Evolutionary conservation across 2,888 invertebrate species (phyloP).

Genomic region (Steinernema scapterisci): DNA sequence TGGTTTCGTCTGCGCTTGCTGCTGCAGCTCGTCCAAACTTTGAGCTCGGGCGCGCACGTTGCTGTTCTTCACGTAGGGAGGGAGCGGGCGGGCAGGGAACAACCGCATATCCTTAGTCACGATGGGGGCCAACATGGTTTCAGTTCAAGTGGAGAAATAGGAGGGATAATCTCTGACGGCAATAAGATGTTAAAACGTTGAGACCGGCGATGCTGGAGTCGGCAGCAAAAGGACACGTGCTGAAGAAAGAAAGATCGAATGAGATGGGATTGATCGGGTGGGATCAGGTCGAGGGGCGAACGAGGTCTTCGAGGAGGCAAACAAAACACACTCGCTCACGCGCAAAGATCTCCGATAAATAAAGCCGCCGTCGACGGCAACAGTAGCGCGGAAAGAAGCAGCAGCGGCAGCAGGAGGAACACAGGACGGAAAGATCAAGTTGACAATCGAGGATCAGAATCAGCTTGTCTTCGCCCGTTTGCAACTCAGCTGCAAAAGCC

Average conservation of each 20-base stretch:
- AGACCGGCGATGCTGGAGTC: background rate
- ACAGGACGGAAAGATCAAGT: no score
- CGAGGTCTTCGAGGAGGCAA: constrained; percentile 23
- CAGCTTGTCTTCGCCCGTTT: no score
- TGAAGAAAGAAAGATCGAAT: constrained; percentile 33
- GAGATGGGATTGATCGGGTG: constrained; percentile 18
- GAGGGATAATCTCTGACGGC: background rate
- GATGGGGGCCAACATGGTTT: constrained; percentile 57
- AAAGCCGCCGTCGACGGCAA: background rate
- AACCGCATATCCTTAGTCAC: constrained; percentile 61
- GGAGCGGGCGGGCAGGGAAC: constrained; percentile 52
- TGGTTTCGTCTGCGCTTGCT: constrained; percentile 32
- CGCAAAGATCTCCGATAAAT: constrained; percentile 3
- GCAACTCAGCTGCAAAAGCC: no score
- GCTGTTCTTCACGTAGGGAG: constrained; percentile 45
- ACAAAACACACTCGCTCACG: constrained; percentile 28
- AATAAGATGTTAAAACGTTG: background rate
- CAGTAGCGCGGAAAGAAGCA: background rate
- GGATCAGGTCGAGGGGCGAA: constrained; percentile 24
- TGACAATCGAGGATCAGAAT: no score
- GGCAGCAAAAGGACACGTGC: constrained; percentile 32
- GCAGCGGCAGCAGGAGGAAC: no score
- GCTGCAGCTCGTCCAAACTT: constrained; percentile 52
- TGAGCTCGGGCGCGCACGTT: constrained; percentile 60
- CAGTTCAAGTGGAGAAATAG: background rate